Evolutionary conservation across 2,888 invertebrate genomes (phyloP), one percentile per base, ranked within the genome.

Genomic region (Nycteola revayana): DNA sequence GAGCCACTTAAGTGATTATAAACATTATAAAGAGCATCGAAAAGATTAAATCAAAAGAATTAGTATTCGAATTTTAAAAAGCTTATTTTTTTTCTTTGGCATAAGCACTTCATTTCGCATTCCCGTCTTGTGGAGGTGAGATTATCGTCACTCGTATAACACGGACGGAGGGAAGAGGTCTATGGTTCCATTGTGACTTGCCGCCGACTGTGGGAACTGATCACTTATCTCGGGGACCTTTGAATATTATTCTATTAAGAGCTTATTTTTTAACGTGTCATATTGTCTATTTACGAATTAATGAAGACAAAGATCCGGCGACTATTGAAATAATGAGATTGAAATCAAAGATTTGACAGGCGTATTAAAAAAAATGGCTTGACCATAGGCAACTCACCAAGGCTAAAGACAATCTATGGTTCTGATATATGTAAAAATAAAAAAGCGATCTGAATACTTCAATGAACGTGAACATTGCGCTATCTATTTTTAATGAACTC

Each of bases 61-160:
- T 54, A 54, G 38, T 55, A 46, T 55, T 59, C 60, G 28, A 52
- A 56, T 33, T 60, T 51, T 39, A 57, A 57, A 60, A 45, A 43
- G 20, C 26, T 41, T 49, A 38, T 51, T 45, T 41, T 49, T 42
- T 33, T 37, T 30, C 18, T 30, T 26, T 42, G 45, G 49, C 40
- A 51, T 49, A 49, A 37, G 44, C 40, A 48, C 48, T 57, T 57
- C 49, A 49, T 55, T 56, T 41, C 32, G 49, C 37, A 55, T 61
- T 59, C 56, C 36, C 42, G 41, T 49, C 44, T 59, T 49, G 48
- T 49, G 48, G 54, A 73, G 79, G 82, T 75, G 82, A 71, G 79
- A 80, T 73, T 78, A 66, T 81, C 66, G 73, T 75, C 82, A 73
- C 83, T 65, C 60, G 54, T 36, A 66, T 53, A 68, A 75, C 73